Percentiles rank a stretch among this genome's conserved stretches.
phyloP scores from a whole-genome alignment of 2,113 vertebrate species.

The Kryptolebias marmoratus region DNA sequence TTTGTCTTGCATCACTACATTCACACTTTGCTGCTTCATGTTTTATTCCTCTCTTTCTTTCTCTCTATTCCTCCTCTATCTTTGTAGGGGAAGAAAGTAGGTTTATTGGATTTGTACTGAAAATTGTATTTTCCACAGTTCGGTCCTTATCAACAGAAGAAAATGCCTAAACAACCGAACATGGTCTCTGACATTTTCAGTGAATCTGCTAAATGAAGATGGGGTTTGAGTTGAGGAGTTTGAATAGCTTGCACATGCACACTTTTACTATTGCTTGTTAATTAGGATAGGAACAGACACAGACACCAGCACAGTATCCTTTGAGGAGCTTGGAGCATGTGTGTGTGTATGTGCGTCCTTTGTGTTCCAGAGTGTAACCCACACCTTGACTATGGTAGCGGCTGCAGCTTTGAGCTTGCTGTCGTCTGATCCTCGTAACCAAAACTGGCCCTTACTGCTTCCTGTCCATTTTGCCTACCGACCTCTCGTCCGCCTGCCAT shows the following conservation, averaged over 20 bases:
- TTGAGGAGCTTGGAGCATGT: conserved; percentile 37
- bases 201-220: conserved; percentile 51
- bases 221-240: background rate
- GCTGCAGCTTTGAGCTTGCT: conserved; percentile 68
- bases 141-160: conserved; percentile 70
- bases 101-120: conserved; percentile 78
- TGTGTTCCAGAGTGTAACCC: conserved; percentile 66
- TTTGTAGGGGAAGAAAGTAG: conserved; percentile 45
- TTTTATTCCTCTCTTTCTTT: conserved; percentile 16
- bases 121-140: conserved; percentile 68
- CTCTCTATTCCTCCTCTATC: conserved; percentile 23
- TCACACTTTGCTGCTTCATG: conserved; percentile 15
- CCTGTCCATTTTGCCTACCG: conserved; percentile 67
- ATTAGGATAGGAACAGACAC: conserved; percentile 18
- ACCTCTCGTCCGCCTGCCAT: conserved; percentile 69
- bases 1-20: conserved; percentile 16
- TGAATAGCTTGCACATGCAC: background rate
- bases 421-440: conserved; percentile 73
- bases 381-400: conserved; percentile 65
- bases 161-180: conserved; percentile 71
- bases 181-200: conserved; percentile 72
- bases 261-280: conserved; percentile 35
- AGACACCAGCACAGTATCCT: conserved; percentile 13
- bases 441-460: conserved; percentile 73
- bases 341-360: conserved; percentile 46